Conservation (phyloP, 2,888 invertebrate genomes). For the Nomada flava region DNA sequence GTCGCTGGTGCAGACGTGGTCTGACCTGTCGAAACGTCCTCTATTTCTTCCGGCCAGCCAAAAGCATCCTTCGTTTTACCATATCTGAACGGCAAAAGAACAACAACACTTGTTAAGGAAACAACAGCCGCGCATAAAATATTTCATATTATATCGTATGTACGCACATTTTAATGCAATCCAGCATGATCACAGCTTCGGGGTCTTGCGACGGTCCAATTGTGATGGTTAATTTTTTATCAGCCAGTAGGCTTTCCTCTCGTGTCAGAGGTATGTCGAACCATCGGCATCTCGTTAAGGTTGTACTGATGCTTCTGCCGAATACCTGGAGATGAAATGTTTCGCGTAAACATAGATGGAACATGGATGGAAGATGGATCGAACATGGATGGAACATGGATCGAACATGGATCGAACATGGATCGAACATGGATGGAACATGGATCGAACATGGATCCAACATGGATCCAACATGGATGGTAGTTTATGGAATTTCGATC, state of each 20-base stretch:
- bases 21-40: conserved; percentile 87
- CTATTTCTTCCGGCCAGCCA: conserved; percentile 98
- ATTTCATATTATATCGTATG: not conserved
- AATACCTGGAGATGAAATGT: conserved; percentile 85
- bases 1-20: conserved; percentile 79
- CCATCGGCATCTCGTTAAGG: conserved; percentile 93
- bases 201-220: conserved; percentile 95
- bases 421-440: too few species aligned
- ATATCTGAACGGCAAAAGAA: conserved; percentile 86
- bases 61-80: conserved; percentile 98
- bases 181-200: conserved; percentile 95
- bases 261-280: conserved; percentile 97
- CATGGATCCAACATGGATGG: too few species aligned
- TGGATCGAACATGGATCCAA: too few species aligned
- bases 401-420: too few species aligned
- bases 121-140: not conserved
- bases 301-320: conserved; percentile 90
- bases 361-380: too few species aligned
- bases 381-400: too few species aligned
- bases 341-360: not conserved
- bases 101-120: not conserved
- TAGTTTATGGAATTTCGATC: not conserved
- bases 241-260: conserved; percentile 96
- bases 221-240: conserved; percentile 93
- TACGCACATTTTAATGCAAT: conserved; percentile 93